Conservation (phyloP, 92 coral and sea anemone genomes). For the Actinernus sp. region DNA sequence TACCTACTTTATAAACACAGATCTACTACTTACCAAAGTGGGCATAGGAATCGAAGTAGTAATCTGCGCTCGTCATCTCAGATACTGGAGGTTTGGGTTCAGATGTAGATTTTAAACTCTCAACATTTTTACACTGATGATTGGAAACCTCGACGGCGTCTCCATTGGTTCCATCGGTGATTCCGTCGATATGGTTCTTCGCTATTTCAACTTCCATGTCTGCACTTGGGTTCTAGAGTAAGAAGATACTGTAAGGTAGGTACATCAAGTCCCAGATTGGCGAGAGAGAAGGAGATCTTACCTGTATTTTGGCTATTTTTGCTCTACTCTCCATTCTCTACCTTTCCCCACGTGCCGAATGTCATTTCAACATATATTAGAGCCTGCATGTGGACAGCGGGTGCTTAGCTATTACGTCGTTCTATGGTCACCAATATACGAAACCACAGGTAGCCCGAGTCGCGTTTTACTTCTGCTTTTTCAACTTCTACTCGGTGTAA, state of each 20-base stretch:
- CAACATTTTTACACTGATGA: not conserved
- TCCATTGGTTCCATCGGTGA: conserved; percentile 17
- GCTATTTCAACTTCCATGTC: conserved; percentile 77
- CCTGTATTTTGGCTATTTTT: conserved; percentile 93
- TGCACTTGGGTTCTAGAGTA: conserved; percentile 53
- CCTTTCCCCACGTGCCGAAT: conserved; percentile 36
- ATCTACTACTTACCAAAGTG: conserved; percentile 98
- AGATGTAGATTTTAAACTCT: not conserved
- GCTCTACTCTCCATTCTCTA: conserved; percentile 75
- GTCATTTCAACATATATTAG: conserved; percentile 42
- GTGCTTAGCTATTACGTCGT: not conserved
- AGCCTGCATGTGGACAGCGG: conserved; percentile 37
- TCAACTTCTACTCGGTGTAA: too few relatives aligned
- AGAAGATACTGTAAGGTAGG: too few relatives aligned
- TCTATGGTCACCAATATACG: not conserved
- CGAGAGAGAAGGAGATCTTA: conserved; percentile 8
- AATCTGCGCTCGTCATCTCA: conserved; percentile 98
- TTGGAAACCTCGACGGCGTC: conserved; percentile 20
- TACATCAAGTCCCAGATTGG: too few relatives aligned
- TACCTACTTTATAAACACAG: too few relatives aligned
- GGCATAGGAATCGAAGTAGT: conserved; percentile 97
- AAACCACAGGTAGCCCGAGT: conserved; percentile 29
- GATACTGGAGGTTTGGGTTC: conserved; percentile 56
- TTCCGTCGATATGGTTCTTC: conserved; percentile 38
- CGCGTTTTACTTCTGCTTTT: too few relatives aligned